These are phyloP conservation scores for Ranitomeya variabilis DNA, from an alignment of 2,113 vertebrate genomes.

Conservation along the genomic window DNA sequence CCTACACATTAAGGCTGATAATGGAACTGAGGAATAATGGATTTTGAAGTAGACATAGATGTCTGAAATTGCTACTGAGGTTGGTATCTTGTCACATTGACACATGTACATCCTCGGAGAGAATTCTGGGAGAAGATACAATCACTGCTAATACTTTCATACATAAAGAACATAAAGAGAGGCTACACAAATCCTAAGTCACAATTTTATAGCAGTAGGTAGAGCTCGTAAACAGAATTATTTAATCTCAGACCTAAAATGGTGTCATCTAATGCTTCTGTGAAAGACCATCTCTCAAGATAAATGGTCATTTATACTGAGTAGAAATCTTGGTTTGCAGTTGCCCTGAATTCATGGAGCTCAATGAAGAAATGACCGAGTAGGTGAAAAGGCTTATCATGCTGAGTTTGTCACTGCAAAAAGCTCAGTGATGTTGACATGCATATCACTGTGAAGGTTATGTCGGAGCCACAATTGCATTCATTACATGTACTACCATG, in stretches of 20 bases:
- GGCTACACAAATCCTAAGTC: conserved; percentile 11
- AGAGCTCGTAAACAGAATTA: conserved; percentile 48
- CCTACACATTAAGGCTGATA: conserved; percentile 39
- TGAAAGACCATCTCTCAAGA: conserved; percentile 51
- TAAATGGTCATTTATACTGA: conserved; percentile 52
- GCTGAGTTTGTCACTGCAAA: conserved; percentile 26
- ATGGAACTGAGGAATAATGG: conserved; percentile 40
- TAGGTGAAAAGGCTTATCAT: conserved; percentile 14
- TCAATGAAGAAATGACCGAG: conserved; percentile 16
- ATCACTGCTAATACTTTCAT: conserved; percentile 22
- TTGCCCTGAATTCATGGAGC: conserved; percentile 35
- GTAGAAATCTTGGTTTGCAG: conserved; percentile 8
- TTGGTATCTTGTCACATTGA: conserved; percentile 20
- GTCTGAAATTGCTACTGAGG: conserved; percentile 22
- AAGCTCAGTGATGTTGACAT: background rate
- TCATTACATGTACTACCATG: background rate
- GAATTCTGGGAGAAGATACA: conserved; percentile 40
- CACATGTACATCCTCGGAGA: conserved; percentile 43
- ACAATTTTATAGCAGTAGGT: conserved; percentile 31
- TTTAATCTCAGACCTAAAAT: conserved; percentile 44
- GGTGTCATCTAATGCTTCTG: conserved; percentile 32
- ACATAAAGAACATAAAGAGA: conserved; percentile 29
- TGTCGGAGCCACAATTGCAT: background rate
- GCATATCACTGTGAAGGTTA: background rate
- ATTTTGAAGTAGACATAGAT: conserved; percentile 29